Percentiles rank a stretch among this genome's conserved stretches.
phyloP scores from a whole-genome alignment of 2,113 vertebrate genomes.

The Dryoscopus gambensis region DNA sequence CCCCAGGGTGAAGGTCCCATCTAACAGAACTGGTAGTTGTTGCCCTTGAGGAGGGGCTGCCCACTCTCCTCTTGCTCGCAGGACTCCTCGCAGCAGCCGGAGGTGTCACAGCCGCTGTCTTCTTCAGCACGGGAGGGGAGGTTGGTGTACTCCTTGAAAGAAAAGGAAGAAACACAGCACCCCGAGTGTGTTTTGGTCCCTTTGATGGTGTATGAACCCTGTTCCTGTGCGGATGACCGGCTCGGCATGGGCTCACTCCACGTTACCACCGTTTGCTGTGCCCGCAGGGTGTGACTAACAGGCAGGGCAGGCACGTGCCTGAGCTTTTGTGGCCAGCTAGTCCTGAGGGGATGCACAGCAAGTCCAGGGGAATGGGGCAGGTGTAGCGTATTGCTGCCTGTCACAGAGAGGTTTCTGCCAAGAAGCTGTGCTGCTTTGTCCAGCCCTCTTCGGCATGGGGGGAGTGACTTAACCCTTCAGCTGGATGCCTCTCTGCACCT shows the following conservation, averaged over 20 bases:
- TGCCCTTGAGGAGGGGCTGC: conserved; percentile 86
- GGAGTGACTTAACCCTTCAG: not conserved
- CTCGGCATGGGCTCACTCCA: not conserved
- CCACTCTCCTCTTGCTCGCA: conserved; percentile 80
- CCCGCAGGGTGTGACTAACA: not conserved
- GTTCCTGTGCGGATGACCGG: rapidly evolving
- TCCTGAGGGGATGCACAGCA: not conserved
- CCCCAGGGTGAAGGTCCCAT: not conserved
- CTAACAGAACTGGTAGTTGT: conserved; percentile 95
- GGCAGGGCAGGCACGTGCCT: not conserved
- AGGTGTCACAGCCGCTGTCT: conserved; percentile 73
- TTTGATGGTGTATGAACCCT: no score
- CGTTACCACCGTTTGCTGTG: not conserved
- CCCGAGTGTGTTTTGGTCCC: not conserved
- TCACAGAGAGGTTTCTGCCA: not conserved
- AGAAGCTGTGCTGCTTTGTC: not conserved
- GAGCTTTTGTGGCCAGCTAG: not conserved
- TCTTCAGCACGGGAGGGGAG: conserved; percentile 54
- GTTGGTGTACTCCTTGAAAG: conserved; percentile 71
- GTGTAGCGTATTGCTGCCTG: not conserved
- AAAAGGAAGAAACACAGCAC: not conserved
- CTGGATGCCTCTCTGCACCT: not conserved
- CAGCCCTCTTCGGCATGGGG: not conserved
- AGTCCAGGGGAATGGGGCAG: not conserved
- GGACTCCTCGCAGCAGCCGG: conserved; percentile 76